A percentile compares a stretch with the other conserved stretches of the same genome.
Evolutionary conservation across 2,113 vertebrate species (phyloP).

Genomic region (human): DNA sequence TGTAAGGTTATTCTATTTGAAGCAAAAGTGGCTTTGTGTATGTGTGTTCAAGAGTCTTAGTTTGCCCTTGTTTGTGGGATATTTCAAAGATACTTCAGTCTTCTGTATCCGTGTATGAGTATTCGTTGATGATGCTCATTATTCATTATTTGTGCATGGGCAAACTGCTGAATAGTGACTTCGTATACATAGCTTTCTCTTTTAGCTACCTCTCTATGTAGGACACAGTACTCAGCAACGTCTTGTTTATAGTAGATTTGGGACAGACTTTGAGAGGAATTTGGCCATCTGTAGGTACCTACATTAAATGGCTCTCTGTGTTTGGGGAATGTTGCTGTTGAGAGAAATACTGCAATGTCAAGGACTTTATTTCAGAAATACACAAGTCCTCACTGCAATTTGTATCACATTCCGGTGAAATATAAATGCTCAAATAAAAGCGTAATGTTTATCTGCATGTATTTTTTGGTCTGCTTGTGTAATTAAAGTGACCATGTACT

Average conservation of each 20-base stretch:
- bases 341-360: background rate
- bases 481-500: background rate
- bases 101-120: background rate
- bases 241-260: background rate
- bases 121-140: background rate
- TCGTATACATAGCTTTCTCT: background rate
- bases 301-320: background rate
- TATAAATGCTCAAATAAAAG: background rate
- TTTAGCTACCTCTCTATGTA: background rate
- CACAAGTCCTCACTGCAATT: background rate
- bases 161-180: background rate
- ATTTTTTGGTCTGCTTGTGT: background rate
- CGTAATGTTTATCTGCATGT: background rate
- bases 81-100: background rate
- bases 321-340: background rate
- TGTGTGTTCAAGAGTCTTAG: background rate
- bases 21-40: background rate
- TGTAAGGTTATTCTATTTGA: constrained; percentile 11
- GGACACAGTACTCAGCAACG: background rate
- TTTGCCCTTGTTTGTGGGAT: background rate
- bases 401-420: background rate
- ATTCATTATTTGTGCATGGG: background rate
- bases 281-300: background rate
- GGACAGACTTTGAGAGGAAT: background rate
- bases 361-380: background rate